Evolutionary conservation across 2,888 invertebrate genomes (phyloP).

Genomic region (Conops quadrifasciatus): DNA sequence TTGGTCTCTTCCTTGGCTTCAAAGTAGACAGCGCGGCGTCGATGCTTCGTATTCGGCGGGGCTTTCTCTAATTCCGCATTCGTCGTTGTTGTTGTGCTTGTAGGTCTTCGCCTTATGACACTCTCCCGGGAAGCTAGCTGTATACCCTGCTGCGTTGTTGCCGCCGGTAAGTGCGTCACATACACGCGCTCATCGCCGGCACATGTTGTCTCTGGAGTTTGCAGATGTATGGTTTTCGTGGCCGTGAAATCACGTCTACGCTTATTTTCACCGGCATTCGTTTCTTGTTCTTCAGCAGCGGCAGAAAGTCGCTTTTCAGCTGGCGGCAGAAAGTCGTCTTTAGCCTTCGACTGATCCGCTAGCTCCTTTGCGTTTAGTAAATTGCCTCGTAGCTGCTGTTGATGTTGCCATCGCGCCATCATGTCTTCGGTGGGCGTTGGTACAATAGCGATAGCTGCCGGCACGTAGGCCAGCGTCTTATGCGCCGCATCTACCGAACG

Average conservation of each 20-base stretch:
- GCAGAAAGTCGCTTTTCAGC: neutral
- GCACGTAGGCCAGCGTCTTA: constrained; percentile 49
- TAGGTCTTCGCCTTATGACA: constrained; percentile 17
- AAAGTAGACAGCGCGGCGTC: constrained; percentile 49
- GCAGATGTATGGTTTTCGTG: neutral
- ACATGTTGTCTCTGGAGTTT: neutral
- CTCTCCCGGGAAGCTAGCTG: constrained; percentile 38
- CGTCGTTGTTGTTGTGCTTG: constrained; percentile 31
- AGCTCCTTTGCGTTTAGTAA: neutral
- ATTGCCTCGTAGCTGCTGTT: neutral
- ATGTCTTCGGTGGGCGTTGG: constrained; percentile 47
- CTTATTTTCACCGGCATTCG: neutral
- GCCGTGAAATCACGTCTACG: neutral
- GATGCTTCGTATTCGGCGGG: constrained; percentile 21
- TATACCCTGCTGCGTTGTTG: constrained; percentile 39
- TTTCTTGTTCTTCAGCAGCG: neutral
- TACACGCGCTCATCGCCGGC: constrained; percentile 31
- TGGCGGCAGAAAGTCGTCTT: too few species aligned
- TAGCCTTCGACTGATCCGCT: constrained; percentile 4
- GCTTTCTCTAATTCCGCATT: neutral
- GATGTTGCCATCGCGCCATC: constrained; percentile 46
- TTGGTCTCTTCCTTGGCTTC: too few species aligned
- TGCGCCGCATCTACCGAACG: constrained; percentile 55
- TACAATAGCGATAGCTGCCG: constrained; percentile 50
- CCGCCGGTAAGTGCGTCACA: constrained; percentile 41